These are phyloP conservation scores for Apis florea DNA, from an alignment of 1,140 invertebrate genomes.

Conservation along the genomic window DNA sequence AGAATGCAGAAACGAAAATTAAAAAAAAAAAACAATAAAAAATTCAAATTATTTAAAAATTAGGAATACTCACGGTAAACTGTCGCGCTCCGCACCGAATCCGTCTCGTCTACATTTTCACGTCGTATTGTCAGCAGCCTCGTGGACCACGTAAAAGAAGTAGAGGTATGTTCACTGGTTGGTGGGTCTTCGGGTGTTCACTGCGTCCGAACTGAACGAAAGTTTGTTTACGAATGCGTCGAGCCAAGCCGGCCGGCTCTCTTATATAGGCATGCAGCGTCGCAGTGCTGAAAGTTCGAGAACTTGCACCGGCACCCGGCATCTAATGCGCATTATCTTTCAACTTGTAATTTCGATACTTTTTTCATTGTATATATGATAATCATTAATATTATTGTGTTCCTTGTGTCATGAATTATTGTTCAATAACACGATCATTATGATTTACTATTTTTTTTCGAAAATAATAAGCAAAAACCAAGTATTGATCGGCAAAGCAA, in stretches of 20 bases:
- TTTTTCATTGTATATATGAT: rapidly evolving
- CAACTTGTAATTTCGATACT: neutral
- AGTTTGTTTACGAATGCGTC: slow-evolving; percentile 52
- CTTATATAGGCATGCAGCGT: slow-evolving; percentile 73
- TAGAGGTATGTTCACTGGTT: slow-evolving; percentile 56
- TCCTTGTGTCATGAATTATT: neutral
- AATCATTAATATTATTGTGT: neutral
- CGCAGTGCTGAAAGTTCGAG: slow-evolving; percentile 73
- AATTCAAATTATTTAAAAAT: neutral
- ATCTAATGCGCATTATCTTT: slow-evolving; percentile 29
- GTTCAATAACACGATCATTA: rapidly evolving
- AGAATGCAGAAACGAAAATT: neutral
- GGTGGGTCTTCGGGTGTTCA: slow-evolving; percentile 64
- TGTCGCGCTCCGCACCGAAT: slow-evolving; percentile 75
- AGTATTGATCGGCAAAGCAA: slow-evolving; percentile 72
- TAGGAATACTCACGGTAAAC: slow-evolving; percentile 74
- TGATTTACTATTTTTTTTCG: neutral
- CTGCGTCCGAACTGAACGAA: slow-evolving; percentile 67
- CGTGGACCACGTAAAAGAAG: slow-evolving; percentile 58
- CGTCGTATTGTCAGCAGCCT: slow-evolving; percentile 60
- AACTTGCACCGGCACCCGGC: slow-evolving; percentile 46
- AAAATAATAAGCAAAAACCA: slow-evolving; percentile 36
- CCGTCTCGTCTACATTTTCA: slow-evolving; percentile 75
- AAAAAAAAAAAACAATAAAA: neutral
- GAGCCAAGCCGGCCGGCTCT: slow-evolving; percentile 48